A percentile compares a stretch with the other conserved stretches of the same genome.
Conservation (phyloP, 2,888 invertebrate species). For the Carabus problematicus region DNA sequence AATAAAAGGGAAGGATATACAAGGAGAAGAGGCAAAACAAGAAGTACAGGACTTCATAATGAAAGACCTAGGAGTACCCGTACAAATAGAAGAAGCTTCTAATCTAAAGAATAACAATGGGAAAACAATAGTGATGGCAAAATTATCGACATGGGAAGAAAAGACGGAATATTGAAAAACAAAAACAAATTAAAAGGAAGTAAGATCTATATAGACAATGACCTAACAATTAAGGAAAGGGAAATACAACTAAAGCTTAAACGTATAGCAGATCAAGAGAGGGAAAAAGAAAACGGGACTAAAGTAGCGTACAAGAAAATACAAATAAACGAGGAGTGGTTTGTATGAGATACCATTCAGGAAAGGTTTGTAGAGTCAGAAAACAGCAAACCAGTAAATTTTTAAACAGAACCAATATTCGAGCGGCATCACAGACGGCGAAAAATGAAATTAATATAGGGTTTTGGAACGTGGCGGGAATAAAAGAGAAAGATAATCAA, state of each 20-base stretch:
- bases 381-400: too few relatives aligned
- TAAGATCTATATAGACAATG: neutral
- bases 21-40: neutral
- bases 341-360: too few relatives aligned
- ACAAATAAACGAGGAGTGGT: too few relatives aligned
- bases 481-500: too few relatives aligned
- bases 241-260: conserved; percentile 10
- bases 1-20: neutral
- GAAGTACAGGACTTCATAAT: neutral
- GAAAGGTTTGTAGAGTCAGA: too few relatives aligned
- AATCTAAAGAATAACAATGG: conserved; percentile 1
- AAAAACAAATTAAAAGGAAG: conserved; percentile 1
- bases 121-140: conserved; percentile 4
- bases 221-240: conserved; percentile 10
- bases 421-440: too few relatives aligned
- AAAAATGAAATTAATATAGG: too few relatives aligned
- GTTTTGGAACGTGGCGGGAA: too few relatives aligned
- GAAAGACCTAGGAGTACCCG: conserved; percentile 9
- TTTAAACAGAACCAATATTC: too few relatives aligned
- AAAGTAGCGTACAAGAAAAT: conserved; percentile 16
- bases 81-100: neutral
- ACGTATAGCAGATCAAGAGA: neutral
- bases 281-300: neutral
- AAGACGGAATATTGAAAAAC: conserved; percentile 12
- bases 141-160: conserved; percentile 15